phyloP scores from a whole-genome alignment of 1,140 invertebrate genomes.

The Aculops lycopersici region DNA sequence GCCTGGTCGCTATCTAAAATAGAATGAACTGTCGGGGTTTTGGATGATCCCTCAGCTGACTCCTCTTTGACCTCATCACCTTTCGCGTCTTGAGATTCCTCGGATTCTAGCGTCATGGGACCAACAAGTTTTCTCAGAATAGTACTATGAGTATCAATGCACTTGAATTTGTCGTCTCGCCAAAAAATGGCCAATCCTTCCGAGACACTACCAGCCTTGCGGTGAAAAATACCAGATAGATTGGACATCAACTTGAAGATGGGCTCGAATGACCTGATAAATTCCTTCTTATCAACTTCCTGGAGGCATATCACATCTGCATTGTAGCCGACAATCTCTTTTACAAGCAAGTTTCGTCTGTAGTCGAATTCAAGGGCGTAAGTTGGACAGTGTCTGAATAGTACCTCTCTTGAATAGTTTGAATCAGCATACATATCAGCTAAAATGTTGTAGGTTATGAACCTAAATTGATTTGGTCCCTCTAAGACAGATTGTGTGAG shows the following conservation, averaged over 20 bases:
- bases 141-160: neutral
- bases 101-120: neutral
- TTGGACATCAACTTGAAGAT: slow-evolving; percentile 19
- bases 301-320: slow-evolving; percentile 61
- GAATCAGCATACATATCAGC: slow-evolving; percentile 56
- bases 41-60: neutral
- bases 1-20: slow-evolving; percentile 25
- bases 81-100: slow-evolving; percentile 15
- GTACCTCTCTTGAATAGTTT: slow-evolving; percentile 28
- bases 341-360: slow-evolving; percentile 42
- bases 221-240: slow-evolving; percentile 19
- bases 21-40: neutral
- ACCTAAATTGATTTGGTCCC: slow-evolving; percentile 22
- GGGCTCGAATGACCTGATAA: slow-evolving; percentile 30
- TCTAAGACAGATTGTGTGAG: slow-evolving; percentile 22
- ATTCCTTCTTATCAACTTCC: slow-evolving; percentile 57
- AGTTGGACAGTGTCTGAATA: slow-evolving; percentile 45
- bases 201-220: slow-evolving; percentile 29
- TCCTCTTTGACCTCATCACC: slow-evolving; percentile 15
- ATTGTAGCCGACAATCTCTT: slow-evolving; percentile 55
- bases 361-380: slow-evolving; percentile 48
- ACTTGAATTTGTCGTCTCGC: slow-evolving; percentile 15
- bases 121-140: neutral
- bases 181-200: slow-evolving; percentile 54
- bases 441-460: slow-evolving; percentile 56